phyloP scores from a whole-genome alignment of 1,140 invertebrate species.

The Choristoneura fumiferana region DNA sequence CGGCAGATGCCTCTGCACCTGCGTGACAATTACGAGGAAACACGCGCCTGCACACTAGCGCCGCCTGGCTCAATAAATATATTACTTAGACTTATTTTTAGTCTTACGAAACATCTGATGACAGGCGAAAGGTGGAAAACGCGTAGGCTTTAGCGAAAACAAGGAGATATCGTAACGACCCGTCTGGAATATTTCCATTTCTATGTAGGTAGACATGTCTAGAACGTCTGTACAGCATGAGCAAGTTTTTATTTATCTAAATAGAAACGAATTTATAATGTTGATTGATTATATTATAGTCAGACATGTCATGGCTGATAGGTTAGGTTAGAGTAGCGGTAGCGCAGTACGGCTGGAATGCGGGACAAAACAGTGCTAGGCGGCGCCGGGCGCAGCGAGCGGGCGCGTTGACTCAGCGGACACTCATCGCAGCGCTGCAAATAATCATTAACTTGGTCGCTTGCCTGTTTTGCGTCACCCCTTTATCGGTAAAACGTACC shows the following conservation, averaged over 20 bases:
- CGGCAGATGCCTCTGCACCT: conserved; percentile 72
- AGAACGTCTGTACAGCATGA: conserved; percentile 26
- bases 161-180: background rate
- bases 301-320: background rate
- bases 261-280: too few relatives aligned
- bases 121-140: conserved; percentile 9
- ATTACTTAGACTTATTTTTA: conserved; percentile 10
- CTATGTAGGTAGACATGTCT: conserved; percentile 17
- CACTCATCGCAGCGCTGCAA: conserved; percentile 72
- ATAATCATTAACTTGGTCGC: conserved; percentile 48
- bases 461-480: conserved; percentile 61
- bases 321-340: conserved; percentile 20
- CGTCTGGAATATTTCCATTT: conserved; percentile 19
- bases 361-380: conserved; percentile 29
- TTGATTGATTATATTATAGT: background rate
- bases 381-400: conserved; percentile 24
- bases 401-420: conserved; percentile 59
- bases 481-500: conserved; percentile 68
- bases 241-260: too few relatives aligned
- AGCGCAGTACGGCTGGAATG: conserved; percentile 38
- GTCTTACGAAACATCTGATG: conserved; percentile 11
- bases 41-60: conserved; percentile 55
- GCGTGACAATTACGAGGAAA: conserved; percentile 58
- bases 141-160: conserved; percentile 7
- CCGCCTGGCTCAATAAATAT: conserved; percentile 19